Conservation (phyloP, 2,113 vertebrate species). For the Archilochus colubris region DNA sequence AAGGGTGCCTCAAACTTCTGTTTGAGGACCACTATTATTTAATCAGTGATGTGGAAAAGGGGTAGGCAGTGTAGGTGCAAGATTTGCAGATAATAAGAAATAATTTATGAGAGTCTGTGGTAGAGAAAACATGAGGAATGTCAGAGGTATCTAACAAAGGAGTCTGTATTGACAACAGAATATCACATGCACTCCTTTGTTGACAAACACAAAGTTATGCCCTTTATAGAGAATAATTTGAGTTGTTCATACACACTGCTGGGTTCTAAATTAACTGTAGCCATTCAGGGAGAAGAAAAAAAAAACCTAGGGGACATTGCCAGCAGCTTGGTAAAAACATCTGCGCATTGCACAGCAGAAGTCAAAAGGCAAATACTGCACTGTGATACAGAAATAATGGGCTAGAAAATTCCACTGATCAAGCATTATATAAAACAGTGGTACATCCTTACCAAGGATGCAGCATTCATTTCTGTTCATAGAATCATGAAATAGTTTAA, state of each 20-base stretch:
- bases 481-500: not conserved
- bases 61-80: not conserved
- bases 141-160: not conserved
- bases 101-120: not conserved
- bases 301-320: constrained; percentile 5
- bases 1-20: not conserved
- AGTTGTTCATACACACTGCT: constrained; percentile 12
- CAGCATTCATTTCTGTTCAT: constrained; percentile 7
- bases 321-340: constrained; percentile 61
- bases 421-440: constrained; percentile 19
- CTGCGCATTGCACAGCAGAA: constrained; percentile 54
- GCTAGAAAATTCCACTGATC: constrained; percentile 54
- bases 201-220: not conserved
- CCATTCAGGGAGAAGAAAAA: constrained; percentile 36
- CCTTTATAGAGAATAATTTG: constrained; percentile 7
- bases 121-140: not conserved
- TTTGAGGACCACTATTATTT: constrained; percentile 4
- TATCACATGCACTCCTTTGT: not conserved
- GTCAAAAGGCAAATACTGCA: constrained; percentile 33
- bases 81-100: constrained; percentile 21
- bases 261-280: constrained; percentile 53
- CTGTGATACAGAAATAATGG: constrained; percentile 42
- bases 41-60: not conserved
- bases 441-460: constrained; percentile 22
- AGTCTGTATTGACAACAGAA: not conserved